Conservation (phyloP, 2,113 vertebrate species). For the Passer montanus region DNA sequence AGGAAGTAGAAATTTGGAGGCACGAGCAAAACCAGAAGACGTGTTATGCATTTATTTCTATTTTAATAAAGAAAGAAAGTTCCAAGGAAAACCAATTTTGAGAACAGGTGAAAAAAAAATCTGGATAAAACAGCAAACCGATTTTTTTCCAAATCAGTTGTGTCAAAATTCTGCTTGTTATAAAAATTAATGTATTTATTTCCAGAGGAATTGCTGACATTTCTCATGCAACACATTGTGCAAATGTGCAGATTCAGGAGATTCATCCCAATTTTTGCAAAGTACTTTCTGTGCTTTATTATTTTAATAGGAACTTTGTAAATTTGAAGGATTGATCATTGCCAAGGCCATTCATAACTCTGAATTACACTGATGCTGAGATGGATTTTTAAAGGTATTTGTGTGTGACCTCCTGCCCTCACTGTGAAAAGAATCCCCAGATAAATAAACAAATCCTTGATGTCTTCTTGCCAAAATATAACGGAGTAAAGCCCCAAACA, state of each 20-base stretch:
- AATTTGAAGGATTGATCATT: background rate
- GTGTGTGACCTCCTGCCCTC: background rate
- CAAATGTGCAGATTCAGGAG: background rate
- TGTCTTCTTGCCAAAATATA: background rate
- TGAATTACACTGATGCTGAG: background rate
- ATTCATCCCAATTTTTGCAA: background rate
- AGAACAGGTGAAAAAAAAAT: background rate
- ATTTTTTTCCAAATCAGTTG: background rate
- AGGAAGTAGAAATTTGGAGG: background rate
- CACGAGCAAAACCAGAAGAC: rapidly evolving
- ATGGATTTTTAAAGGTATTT: background rate
- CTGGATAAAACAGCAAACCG: background rate
- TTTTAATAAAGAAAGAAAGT: background rate
- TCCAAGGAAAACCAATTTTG: background rate
- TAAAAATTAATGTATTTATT: background rate
- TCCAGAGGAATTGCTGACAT: background rate
- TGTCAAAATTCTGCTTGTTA: background rate
- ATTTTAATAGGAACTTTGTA: background rate
- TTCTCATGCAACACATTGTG: rapidly evolving
- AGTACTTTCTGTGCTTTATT: background rate
- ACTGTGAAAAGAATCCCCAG: background rate
- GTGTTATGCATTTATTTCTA: background rate
- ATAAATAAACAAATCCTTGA: background rate
- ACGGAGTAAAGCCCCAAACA: background rate
- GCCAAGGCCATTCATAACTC: background rate